Evolutionary conservation across 2,113 vertebrate genomes (phyloP), one percentile per base, ranked within the genome.

Genomic region (Lucifuga dentata): DNA sequence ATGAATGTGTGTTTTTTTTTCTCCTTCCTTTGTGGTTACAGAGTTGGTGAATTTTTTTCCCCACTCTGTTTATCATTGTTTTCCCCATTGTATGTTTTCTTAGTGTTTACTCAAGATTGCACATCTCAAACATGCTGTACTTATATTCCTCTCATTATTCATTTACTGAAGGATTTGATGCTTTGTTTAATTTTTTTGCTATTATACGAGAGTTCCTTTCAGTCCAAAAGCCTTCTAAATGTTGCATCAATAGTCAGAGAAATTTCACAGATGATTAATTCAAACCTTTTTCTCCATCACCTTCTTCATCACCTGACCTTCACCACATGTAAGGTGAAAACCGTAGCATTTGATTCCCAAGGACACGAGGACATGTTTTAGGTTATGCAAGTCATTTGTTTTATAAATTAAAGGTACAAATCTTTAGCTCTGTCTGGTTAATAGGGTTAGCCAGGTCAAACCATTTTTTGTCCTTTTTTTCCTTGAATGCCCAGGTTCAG

Each of bases 391-490:
- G 56, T 93, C 90, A 90, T 91, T 93, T 90, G 87, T 92, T 90
- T 90, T 83, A 89, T 91, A 92, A 91, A 94, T 94, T 90, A 91
- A 85, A 91, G 83, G 68, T 82, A 88, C 67, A 82, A 68, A 78
- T 92, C 87, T 88, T 78, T 86, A 85, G 85, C 92, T 93, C 68
- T 90, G 64, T 86, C 80, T 93, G 86, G 89, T 90, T 94, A 94
- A 94, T 90, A 92, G 91, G 92, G 91, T 86, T 81, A 86, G 83
- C 10, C 84, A 78, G 90, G 78, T 89, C 91, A 94, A 93, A 93
- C 83, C 81, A 86, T 93, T 69, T 93, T 92, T 92, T 91, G 67
- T 86, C 86, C 83, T 20, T 72, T 76, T 72, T 76, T 90, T 72
- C 84, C 84, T 81, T 80, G 85, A 91, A 90, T 91, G 90, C 86